Evolutionary conservation across 2,797 vertebrate genomes (phyloP).

Genomic region (Neosalanx taihuensis): DNA sequence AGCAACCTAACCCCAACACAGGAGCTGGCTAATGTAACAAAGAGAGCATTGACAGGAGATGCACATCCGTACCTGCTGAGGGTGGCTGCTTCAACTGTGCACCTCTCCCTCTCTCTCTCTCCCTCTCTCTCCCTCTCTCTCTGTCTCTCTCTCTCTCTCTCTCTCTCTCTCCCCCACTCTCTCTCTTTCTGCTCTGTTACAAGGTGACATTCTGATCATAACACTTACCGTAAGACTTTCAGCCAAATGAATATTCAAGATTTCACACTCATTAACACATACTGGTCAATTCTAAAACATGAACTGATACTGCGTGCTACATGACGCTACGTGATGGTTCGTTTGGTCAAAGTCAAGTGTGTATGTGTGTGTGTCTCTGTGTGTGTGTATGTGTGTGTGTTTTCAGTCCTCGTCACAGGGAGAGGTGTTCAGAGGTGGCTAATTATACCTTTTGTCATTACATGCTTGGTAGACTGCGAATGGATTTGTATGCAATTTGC

Average conservation of each 20-base stretch:
- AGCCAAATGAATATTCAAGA: background rate
- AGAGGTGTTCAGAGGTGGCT: background rate
- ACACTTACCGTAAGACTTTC: too few relatives aligned
- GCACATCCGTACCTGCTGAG: slow-evolving; percentile 1
- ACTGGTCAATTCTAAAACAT: background rate
- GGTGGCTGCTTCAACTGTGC: background rate
- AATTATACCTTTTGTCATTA: background rate
- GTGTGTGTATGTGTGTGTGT: background rate
- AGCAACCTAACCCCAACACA: background rate
- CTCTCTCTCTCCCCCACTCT: too few relatives aligned
- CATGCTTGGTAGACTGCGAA: too few relatives aligned
- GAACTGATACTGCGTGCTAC: slow-evolving; percentile 13
- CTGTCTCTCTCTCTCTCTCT: background rate
- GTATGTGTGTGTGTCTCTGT: background rate
- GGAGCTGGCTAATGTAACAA: slow-evolving; percentile 17
- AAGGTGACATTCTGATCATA: background rate
- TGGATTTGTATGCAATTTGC: background rate
- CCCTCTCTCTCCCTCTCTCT: slow-evolving; percentile 8
- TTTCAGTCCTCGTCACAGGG: background rate
- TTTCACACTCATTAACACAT: slow-evolving; percentile 3
- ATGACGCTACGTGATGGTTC: too few relatives aligned
- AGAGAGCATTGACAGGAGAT: background rate
- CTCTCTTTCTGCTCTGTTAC: too few relatives aligned
- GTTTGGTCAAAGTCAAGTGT: background rate
- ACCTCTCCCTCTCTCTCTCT: slow-evolving; percentile 21